phyloP scores from a whole-genome alignment of 53 echinoderm and acorn worm species.

The Echinometra lucunter region DNA sequence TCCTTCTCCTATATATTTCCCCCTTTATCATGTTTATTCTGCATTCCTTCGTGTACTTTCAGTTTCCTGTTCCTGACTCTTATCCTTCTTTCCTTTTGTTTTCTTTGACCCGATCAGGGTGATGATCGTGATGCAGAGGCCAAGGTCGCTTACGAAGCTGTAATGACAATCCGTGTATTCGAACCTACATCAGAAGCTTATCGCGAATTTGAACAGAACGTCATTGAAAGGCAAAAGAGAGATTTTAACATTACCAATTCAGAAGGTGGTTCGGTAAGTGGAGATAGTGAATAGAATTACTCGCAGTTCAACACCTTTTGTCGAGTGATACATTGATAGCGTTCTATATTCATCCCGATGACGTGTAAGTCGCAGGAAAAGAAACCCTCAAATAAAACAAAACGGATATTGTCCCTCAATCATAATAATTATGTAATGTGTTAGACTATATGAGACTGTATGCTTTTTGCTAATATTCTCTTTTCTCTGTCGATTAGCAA shows the following conservation, averaged over 20 bases:
- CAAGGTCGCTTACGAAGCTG: constrained; percentile 84
- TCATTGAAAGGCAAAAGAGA: constrained; percentile 68
- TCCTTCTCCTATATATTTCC: background rate
- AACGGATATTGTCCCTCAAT: too few relatives aligned
- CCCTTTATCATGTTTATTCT: too few relatives aligned
- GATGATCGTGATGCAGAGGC: constrained; percentile 88
- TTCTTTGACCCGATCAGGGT: constrained; percentile 58
- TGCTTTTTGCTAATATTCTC: too few relatives aligned
- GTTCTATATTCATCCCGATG: background rate
- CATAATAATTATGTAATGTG: too few relatives aligned
- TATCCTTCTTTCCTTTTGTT: background rate
- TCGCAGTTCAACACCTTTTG: background rate
- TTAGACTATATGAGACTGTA: too few relatives aligned
- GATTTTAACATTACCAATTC: constrained; percentile 71
- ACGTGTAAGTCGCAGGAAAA: background rate
- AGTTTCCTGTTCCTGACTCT: background rate
- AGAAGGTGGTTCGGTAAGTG: constrained; percentile 37
- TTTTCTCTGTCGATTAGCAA: too few relatives aligned
- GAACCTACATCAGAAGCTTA: constrained; percentile 82
- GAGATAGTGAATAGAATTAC: background rate
- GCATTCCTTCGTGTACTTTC: background rate
- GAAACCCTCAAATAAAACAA: background rate
- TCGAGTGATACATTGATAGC: background rate
- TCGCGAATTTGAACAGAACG: constrained; percentile 66
- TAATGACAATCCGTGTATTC: constrained; percentile 83